Percentiles rank a stretch among this genome's conserved stretches.
Evolutionary conservation across 2,797 vertebrate genomes (phyloP).

Genomic region (Mustela erminea): DNA sequence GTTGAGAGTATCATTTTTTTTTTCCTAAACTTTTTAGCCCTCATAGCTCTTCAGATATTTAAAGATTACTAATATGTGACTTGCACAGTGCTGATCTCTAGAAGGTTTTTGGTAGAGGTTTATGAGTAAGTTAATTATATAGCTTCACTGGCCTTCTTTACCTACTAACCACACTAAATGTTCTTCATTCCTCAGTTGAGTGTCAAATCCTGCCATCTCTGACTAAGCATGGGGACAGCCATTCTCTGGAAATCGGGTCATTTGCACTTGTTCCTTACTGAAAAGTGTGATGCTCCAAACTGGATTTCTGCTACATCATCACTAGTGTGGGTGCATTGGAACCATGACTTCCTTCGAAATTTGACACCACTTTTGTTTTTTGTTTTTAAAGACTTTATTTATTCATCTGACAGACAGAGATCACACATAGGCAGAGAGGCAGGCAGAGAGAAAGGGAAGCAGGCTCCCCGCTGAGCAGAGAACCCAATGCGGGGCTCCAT

Average conservation of each 20-base stretch:
- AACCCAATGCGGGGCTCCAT: too few relatives aligned
- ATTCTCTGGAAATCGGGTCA: not conserved
- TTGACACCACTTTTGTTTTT: not conserved
- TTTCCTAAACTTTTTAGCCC: not conserved
- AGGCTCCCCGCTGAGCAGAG: too few relatives aligned
- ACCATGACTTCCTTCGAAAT: not conserved
- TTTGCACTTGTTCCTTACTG: not conserved
- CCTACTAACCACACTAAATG: not conserved
- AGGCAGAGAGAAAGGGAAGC: too few relatives aligned
- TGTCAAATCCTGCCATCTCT: not conserved
- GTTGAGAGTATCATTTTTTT: not conserved
- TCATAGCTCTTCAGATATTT: not conserved
- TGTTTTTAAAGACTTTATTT: too few relatives aligned
- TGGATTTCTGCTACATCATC: not conserved
- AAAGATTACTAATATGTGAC: not conserved
- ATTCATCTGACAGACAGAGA: too few relatives aligned
- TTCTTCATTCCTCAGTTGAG: not conserved
- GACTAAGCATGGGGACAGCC: not conserved
- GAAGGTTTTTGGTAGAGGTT: not conserved
- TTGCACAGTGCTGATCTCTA: not conserved
- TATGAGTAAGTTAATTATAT: not conserved
- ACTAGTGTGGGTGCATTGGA: not conserved
- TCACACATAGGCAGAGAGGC: too few relatives aligned
- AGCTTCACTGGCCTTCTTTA: not conserved
- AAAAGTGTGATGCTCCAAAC: not conserved